Evolutionary conservation across 2,113 vertebrate genomes (phyloP).

Genomic region (rat (Rattus norvegicus)): DNA sequence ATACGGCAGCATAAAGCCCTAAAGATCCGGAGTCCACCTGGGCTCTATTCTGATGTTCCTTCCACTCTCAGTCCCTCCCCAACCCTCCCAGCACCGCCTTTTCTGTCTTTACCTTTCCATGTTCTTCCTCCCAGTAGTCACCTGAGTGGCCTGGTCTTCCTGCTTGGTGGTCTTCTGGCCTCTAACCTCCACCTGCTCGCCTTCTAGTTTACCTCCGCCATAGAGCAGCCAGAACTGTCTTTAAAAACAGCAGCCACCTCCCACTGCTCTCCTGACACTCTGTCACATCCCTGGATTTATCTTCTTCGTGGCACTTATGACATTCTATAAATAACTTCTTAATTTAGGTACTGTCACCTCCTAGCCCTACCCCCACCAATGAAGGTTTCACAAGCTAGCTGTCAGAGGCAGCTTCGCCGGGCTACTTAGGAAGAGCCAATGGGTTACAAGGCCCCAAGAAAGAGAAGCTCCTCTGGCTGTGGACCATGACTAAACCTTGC

Average conservation of each 20-base stretch:
- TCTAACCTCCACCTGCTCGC: fast-evolving
- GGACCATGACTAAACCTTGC: background rate
- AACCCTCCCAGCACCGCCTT: too few relatives aligned
- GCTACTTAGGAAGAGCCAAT: background rate
- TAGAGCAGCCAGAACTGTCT: background rate
- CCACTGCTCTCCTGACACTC: background rate
- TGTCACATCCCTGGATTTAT: background rate
- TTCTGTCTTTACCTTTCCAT: background rate
- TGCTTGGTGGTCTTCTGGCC: background rate
- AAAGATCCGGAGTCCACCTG: background rate
- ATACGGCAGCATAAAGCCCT: background rate
- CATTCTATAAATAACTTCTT: constrained; percentile 53
- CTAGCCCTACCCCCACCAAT: background rate
- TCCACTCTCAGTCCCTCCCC: background rate
- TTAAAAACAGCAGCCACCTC: background rate
- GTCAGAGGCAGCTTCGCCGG: fast-evolving
- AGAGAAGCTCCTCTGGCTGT: background rate
- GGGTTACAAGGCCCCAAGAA: background rate
- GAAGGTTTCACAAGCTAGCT: background rate
- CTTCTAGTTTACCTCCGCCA: background rate
- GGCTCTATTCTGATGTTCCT: background rate
- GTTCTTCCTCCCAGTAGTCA: background rate
- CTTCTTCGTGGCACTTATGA: background rate
- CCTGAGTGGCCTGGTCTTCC: background rate
- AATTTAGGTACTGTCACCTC: background rate